A percentile compares a stretch with the other conserved stretches of the same genome.
phyloP scores from a whole-genome alignment of 2,797 vertebrate species.

The Rhinichthys osculus region DNA sequence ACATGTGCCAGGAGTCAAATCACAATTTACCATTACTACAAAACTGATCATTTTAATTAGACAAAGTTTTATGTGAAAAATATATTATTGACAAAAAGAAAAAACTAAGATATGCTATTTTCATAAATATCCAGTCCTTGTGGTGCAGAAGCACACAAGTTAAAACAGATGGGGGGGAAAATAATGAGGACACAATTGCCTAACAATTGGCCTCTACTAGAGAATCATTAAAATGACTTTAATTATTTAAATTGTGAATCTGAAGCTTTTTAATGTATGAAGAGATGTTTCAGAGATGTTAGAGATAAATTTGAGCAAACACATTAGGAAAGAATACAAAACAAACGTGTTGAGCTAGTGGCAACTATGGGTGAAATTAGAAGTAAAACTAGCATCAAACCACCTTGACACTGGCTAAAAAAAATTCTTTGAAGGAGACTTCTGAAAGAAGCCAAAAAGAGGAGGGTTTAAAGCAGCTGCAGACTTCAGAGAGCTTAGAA shows the following conservation, averaged over 20 bases:
- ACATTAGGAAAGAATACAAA: background rate
- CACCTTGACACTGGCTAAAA: background rate
- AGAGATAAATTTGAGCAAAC: background rate
- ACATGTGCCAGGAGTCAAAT: too few species aligned
- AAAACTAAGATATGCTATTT: background rate
- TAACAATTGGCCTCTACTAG: background rate
- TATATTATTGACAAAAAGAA: background rate
- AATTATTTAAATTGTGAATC: background rate
- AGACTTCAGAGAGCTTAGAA: conserved; percentile 23
- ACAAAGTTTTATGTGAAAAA: background rate
- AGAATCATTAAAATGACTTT: conserved; percentile 5
- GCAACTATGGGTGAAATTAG: background rate
- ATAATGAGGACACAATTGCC: background rate
- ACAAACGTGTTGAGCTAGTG: background rate
- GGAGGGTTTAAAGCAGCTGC: conserved; percentile 4
- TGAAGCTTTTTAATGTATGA: background rate
- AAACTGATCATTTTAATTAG: background rate
- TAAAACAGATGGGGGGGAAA: background rate
- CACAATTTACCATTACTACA: background rate
- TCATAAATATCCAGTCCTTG: background rate
- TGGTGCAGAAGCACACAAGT: background rate
- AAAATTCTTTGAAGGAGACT: background rate
- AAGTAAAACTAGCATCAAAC: conserved; percentile 7
- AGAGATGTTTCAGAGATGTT: background rate
- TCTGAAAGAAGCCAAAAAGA: background rate